Base-by-base conservation (phyloP, 2,888 invertebrate genomes). In the Tipula unca region DNA sequence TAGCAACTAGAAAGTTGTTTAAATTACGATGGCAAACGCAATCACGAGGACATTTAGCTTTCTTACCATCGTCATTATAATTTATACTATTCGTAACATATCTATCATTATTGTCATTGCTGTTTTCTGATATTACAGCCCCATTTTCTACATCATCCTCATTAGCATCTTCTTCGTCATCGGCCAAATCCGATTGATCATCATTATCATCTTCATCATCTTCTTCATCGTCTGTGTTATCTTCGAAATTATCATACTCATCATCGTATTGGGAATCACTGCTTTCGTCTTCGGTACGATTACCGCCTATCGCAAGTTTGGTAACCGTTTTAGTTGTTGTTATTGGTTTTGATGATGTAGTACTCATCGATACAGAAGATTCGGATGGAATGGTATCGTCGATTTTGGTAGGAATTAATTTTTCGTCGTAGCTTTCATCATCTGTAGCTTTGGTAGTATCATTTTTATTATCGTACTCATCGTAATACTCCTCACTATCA, bases 1-100 rank as follows among this genome's bases (percentile, higher is more conserved):
- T 94, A 87, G 92, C 94, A 89, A 93, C 93, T 88, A 92, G 90
- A 89, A 93, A 93, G 89, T 92, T 92, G 88, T 93, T 93, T 87
- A 92, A 87, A 87, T 91, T 93, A 88, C 92, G 92, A 88, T 92
- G 91, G 89, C 94, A 94, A 87, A 92, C 91, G 90, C 94, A 94
- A 89, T 93, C 93, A 88, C 93, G 92, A 85, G 94, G 94, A 88
- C 94, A 94, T 86, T 92, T 92, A 89, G 92, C 10, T 69, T 20
- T 69, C 10, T 3, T 69, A 25, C 25, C 25, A 25, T 17, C 48
- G 1, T 69, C 69, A 89, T 91, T 91, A 88, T 92, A 92, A 87
- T 90, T 92, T 89, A 91, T 91, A 92, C 87, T 92, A 87, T 92
- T 91, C 87, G 91, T 91, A 88, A 92, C 91, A 36, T 88, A 86